Evolutionary conservation across 2,113 vertebrate species (phyloP).

Genomic region (Tenrec ecaudatus): DNA sequence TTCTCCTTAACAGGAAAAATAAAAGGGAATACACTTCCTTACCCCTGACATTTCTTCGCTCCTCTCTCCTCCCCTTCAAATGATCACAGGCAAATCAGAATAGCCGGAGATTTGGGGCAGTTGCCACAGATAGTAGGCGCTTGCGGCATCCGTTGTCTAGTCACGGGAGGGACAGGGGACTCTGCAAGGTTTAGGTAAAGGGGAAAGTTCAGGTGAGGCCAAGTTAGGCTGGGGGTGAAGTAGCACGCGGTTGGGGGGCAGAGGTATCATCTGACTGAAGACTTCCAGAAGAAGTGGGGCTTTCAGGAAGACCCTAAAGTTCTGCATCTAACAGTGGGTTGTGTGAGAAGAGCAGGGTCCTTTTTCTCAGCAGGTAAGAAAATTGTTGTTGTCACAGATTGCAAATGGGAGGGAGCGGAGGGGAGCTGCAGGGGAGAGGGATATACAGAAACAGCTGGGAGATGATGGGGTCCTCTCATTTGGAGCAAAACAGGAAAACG

Average conservation of each 20-base stretch:
- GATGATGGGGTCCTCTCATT: neutral
- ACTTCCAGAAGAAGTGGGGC: neutral
- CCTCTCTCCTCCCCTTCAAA: neutral
- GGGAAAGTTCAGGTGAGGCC: neutral
- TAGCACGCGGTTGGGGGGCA: too few species aligned
- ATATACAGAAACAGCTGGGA: neutral
- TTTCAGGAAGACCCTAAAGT: neutral
- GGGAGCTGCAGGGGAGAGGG: neutral
- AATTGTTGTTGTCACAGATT: neutral
- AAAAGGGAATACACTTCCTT: neutral
- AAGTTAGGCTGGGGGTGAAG: neutral
- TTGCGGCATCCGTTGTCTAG: neutral
- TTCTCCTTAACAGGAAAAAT: neutral
- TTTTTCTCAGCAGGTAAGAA: neutral
- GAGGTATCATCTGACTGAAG: neutral
- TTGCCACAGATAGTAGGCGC: neutral
- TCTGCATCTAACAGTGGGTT: neutral
- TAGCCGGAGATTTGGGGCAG: neutral
- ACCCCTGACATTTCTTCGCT: neutral
- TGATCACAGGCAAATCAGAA: neutral
- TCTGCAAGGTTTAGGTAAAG: neutral
- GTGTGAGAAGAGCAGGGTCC: neutral
- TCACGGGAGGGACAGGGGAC: neutral
- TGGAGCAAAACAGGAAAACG: constrained; percentile 39
- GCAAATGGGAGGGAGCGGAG: neutral